A percentile compares a stretch with the other conserved stretches of the same genome.
These are phyloP conservation scores for Tetramorium simillimum DNA, from an alignment of 1,140 invertebrate genomes.

Conservation along the genomic window DNA sequence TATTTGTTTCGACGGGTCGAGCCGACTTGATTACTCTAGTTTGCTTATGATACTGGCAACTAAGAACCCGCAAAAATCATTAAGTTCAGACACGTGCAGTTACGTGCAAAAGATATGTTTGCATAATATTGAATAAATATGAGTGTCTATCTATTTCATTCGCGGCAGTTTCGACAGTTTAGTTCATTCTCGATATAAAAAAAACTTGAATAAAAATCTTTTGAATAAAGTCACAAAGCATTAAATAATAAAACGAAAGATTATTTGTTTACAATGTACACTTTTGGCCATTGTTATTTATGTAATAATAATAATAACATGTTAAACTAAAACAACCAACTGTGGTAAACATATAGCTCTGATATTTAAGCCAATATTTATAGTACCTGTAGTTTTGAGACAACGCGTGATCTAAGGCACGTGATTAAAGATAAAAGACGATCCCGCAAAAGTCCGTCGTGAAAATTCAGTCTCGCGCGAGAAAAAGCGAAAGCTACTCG, in stretches of 20 bases:
- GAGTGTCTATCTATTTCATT: neutral
- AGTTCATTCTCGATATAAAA: neutral
- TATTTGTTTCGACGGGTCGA: neutral
- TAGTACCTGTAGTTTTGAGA: neutral
- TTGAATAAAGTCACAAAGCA: neutral
- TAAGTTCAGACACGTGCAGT: neutral
- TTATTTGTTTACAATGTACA: neutral
- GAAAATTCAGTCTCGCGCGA: constrained; percentile 20
- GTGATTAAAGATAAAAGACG: no score
- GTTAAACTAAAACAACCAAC: neutral
- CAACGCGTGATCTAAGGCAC: constrained; percentile 1
- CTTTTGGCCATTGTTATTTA: neutral
- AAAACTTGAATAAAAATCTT: neutral
- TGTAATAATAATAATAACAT: neutral
- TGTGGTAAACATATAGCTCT: neutral
- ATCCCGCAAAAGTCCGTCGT: neutral
- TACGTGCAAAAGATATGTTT: neutral
- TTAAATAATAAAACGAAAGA: neutral
- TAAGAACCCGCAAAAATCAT: neutral
- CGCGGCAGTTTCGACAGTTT: neutral
- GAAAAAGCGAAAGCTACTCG: constrained; percentile 28
- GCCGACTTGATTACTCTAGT: neutral
- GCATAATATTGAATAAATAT: constrained; percentile 19
- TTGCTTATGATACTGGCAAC: neutral
- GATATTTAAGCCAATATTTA: neutral